A percentile compares a stretch with the other conserved stretches of the same genome.
Evolutionary conservation across 1,140 invertebrate genomes (phyloP).

Genomic region (Phymorhynchus buccinoides): DNA sequence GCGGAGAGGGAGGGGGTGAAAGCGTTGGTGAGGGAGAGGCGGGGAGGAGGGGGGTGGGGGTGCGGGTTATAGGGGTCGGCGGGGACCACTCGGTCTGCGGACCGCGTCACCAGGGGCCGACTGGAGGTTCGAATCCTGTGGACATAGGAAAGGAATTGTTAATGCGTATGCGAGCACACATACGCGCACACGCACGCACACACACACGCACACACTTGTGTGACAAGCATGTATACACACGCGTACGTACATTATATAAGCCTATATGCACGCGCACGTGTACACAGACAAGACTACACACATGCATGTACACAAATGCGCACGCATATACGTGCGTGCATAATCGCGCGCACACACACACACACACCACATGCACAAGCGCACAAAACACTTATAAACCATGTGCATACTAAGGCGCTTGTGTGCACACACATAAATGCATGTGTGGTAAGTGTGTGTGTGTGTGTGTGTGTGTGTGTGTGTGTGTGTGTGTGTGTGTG

Average conservation of each 20-base stretch:
- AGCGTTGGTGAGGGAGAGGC: not conserved
- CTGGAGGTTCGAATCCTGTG: not conserved
- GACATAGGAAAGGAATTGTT: not conserved
- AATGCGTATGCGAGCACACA: too few species aligned
- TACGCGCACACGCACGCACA: not conserved
- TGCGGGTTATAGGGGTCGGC: too few species aligned
- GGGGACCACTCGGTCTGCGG: slow-evolving; percentile 23
- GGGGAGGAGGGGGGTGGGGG: not conserved
- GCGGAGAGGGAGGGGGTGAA: not conserved
- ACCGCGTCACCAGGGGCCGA: not conserved
- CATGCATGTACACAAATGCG: not conserved
- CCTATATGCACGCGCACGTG: not conserved
- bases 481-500: too few species aligned
- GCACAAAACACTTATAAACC: not conserved
- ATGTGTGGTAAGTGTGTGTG: too few species aligned
- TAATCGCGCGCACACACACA: not conserved
- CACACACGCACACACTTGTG: not conserved
- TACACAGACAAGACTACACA: not conserved
- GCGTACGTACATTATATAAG: not conserved
- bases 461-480: too few species aligned
- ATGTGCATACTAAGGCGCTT: not conserved
- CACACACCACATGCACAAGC: not conserved
- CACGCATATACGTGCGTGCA: not conserved
- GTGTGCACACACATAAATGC: not conserved
- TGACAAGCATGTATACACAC: not conserved